Percentiles rank a stretch among this genome's conserved stretches.
These are phyloP conservation scores for Macrostomum lignano DNA, from an alignment of 1,140 invertebrate genomes.

Conservation along the genomic window DNA sequence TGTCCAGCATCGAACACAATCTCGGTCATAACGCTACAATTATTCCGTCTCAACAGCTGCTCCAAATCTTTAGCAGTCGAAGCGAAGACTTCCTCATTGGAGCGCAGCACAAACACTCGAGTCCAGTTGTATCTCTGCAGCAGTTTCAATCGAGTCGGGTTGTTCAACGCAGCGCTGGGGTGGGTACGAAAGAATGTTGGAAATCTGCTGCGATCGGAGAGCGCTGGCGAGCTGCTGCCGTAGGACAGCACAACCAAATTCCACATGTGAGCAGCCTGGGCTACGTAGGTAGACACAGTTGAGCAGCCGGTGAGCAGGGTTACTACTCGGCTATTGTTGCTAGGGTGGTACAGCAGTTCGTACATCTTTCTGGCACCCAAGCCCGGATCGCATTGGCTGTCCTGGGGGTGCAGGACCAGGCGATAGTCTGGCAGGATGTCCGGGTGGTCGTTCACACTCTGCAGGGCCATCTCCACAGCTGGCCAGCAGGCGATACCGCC, in stretches of 20 bases:
- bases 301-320: slow-evolving; percentile 68
- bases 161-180: slow-evolving; percentile 92
- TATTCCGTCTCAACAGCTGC: not conserved
- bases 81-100: slow-evolving; percentile 95
- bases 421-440: slow-evolving; percentile 69
- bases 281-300: slow-evolving; percentile 93
- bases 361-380: slow-evolving; percentile 89
- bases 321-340: slow-evolving; percentile 64
- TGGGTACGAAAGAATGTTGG: slow-evolving; percentile 92
- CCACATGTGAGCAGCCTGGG: slow-evolving; percentile 97
- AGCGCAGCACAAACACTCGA: slow-evolving; percentile 74
- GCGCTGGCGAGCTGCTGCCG: slow-evolving; percentile 77
- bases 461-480: slow-evolving; percentile 66
- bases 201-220: slow-evolving; percentile 84
- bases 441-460: slow-evolving; percentile 64
- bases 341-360: slow-evolving; percentile 70
- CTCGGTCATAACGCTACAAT: not conserved
- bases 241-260: slow-evolving; percentile 96
- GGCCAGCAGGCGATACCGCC: slow-evolving; percentile 28
- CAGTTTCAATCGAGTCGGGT: slow-evolving; percentile 78
- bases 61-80: slow-evolving; percentile 36
- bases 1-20: no score
- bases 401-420: slow-evolving; percentile 67
- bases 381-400: slow-evolving; percentile 92
- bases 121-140: slow-evolving; percentile 91